Base-by-base conservation (phyloP, 1,140 invertebrate species). In the Drosophila bifasciata region DNA sequence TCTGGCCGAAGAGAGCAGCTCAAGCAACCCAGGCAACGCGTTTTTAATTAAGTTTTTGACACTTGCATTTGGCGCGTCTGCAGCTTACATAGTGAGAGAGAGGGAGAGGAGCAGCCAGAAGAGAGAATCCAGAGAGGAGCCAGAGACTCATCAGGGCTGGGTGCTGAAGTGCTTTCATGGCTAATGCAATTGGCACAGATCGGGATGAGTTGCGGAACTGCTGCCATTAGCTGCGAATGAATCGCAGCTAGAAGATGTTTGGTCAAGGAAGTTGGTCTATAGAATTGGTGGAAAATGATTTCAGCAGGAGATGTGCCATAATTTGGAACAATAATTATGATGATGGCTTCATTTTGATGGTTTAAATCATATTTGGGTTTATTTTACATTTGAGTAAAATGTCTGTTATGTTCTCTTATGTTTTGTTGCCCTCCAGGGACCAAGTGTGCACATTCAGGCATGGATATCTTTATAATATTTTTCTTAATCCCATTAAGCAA, bases 1-100 rank as follows among this genome's bases (percentile, higher is more conserved):
- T 74, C 74, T 59, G 67, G 55, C 61, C 64, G 32, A n/a, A n/a
- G n/a, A 36, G 32, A 36, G 55, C 41, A 61, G 32, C 28, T 21
- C 19, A 21, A 61, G 70, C 60, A 76, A 62, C 76, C 70, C 53
- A 57, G 63, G 48, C 72, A 86, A 80, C 58, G 73, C 81, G 80
- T 58, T 85, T 85, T 85, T 85, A 85, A 86, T 85, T 85, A 85
- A 86, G 80, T 86, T 85, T 88, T 88, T 85, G 83, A 86, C 81
- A 86, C 81, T 86, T 88, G 68, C 77, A 86, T 79, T 79, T 19
- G 64, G 61, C 23, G 57, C 45, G 28, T 32, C 61, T 28, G 49
- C 49, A 56, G 69, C 39, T 52, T 41, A 16, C 40, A n/a, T n/a
- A n/a, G n/a, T n/a, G n/a, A n/a, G n/a, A n/a, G n/a, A n/a, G n/a